phyloP scores from a whole-genome alignment of 2,888 invertebrate species.

The Platycnemis pennipes region DNA sequence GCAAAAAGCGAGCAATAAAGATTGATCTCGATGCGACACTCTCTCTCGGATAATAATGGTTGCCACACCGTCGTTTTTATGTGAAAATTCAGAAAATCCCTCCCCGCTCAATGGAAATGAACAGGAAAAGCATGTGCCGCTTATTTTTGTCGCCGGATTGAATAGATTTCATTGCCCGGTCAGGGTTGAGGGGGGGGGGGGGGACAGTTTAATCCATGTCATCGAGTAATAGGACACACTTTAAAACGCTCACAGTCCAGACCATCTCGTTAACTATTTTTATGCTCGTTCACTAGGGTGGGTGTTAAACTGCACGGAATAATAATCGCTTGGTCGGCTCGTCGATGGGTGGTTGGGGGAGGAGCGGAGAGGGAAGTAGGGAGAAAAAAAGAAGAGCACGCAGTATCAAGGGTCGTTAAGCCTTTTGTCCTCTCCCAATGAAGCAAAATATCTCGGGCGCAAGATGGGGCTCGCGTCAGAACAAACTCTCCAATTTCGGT shows the following conservation, averaged over 20 bases:
- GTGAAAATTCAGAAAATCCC: background rate
- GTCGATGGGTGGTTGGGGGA: background rate
- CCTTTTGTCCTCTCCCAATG: too few relatives aligned
- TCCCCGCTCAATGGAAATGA: background rate
- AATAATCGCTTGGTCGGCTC: background rate
- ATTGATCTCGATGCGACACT: background rate
- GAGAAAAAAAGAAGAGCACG: too few relatives aligned
- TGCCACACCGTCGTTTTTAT: background rate
- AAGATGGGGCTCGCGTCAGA: too few relatives aligned
- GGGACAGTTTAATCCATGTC: slow-evolving; percentile 3
- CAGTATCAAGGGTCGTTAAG: too few relatives aligned
- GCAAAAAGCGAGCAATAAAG: slow-evolving; percentile 19
- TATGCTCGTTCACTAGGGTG: background rate
- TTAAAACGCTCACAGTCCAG: background rate
- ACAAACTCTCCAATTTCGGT: too few relatives aligned
- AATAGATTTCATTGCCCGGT: background rate
- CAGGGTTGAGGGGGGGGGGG: background rate
- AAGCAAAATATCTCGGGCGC: too few relatives aligned
- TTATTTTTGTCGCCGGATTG: background rate
- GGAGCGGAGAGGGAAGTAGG: too few relatives aligned
- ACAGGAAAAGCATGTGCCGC: background rate
- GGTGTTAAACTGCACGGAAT: background rate
- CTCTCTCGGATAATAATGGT: slow-evolving; percentile 22
- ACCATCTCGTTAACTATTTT: background rate
- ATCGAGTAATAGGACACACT: background rate